Base-by-base conservation (phyloP, 2,888 invertebrate genomes). In the Nemurella pictetii region DNA sequence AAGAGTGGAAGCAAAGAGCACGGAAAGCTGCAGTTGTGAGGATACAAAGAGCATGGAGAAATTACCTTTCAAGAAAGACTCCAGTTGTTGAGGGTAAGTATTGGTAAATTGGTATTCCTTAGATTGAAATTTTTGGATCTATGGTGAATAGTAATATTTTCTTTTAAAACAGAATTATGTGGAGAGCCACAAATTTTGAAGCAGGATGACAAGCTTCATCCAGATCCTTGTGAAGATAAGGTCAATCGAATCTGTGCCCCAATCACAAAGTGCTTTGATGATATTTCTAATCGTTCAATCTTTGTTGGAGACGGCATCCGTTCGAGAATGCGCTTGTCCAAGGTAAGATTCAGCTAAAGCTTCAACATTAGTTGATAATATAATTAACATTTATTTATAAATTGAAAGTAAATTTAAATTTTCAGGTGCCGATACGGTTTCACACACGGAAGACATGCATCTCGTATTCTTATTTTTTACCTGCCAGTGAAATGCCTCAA, bases 391-490 rank as follows among this genome's bases (percentile, higher is more conserved):
- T 55, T 55, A 20, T 3, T 20, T 55, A 55, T 15, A 7, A 15
- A 20, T 55, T 55, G n/a, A n/a, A n/a, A n/a, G n/a, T n/a, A 7
- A 55, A 55, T 55, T 81, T 12, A 32, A 55, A 78, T 83, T 87
- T 87, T 27, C 86, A 90, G 90, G 87, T 88, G 82, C 89, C 89
- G 15, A 86, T 89, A 5, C 87, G 87, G 75, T 88, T 90, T 85
- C 89, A 89, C 84, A 88, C 88, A 78, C 88, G 88, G 74, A 86
- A 87, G 84, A 89, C 88, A 15, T 89, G 89, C 81, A 86, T 90
- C 36, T 85, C 85, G 73, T 88, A 89, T 86, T 90, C 89, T 15
- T 88, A 89, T 84, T 73, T 87, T 29, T 86, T 88, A 28, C 89
- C 89, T 55, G 87, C 86, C 77, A 88, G 88, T 0, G 88, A 89